A percentile compares a stretch with the other conserved stretches of the same genome.
Evolutionary conservation across 2,113 vertebrate genomes (phyloP).

Genomic region (Fulmarus glacialis): DNA sequence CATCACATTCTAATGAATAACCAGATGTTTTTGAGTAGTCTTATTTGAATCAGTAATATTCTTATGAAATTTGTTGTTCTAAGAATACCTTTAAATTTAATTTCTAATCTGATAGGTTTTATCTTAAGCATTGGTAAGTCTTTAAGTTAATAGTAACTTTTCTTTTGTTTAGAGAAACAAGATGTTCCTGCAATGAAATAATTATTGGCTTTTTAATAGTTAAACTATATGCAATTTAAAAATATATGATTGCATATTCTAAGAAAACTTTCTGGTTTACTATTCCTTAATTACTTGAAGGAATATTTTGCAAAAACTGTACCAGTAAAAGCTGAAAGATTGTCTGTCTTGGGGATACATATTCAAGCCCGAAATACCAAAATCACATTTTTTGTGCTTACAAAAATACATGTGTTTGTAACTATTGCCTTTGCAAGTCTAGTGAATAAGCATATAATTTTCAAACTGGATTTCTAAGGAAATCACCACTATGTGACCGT

Average conservation of each 20-base stretch:
- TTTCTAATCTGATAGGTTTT: neutral
- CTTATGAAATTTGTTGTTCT: neutral
- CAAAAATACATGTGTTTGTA: neutral
- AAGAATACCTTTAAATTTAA: neutral
- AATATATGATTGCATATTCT: neutral
- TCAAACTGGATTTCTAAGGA: neutral
- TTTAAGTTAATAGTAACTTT: neutral
- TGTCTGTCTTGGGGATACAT: neutral
- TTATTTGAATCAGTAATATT: neutral
- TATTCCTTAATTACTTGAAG: neutral
- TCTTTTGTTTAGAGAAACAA: neutral
- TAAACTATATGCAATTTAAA: neutral
- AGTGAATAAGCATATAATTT: neutral
- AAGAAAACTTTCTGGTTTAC: neutral
- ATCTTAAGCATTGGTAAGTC: neutral
- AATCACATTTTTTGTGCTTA: neutral
- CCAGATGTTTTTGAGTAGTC: neutral
- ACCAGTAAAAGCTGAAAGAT: rapidly evolving
- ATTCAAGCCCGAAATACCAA: neutral
- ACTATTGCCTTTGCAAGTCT: neutral
- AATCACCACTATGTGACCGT: neutral
- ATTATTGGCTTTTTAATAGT: neutral
- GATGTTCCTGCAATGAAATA: neutral
- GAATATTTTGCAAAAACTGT: neutral
- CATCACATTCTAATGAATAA: neutral